phyloP scores from a whole-genome alignment of 2,113 vertebrate species.

The Cichladusa arquata region DNA sequence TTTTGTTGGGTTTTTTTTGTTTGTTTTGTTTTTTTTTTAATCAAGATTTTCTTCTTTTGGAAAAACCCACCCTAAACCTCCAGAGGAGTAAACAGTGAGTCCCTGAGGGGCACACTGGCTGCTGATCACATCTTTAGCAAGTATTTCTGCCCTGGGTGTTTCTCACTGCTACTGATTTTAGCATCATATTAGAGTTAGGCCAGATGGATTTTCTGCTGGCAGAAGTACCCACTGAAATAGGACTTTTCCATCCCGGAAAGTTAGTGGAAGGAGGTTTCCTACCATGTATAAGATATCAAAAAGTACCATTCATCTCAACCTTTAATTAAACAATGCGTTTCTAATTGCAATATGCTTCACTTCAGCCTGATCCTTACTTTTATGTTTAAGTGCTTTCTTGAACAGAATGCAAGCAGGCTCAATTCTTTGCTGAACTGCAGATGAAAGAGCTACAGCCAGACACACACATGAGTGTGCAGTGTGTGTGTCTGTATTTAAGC shows the following conservation, averaged over 20 bases:
- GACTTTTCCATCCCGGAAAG: neutral
- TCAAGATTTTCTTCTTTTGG: neutral
- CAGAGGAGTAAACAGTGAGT: neutral
- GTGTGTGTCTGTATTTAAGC: neutral
- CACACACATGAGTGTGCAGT: neutral
- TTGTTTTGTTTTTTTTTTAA: neutral
- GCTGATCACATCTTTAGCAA: neutral
- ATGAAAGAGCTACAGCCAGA: neutral
- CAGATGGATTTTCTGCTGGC: slow-evolving; percentile 23
- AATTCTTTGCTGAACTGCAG: neutral
- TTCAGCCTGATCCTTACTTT: slow-evolving; percentile 6
- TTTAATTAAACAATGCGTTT: neutral
- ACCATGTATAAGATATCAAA: neutral
- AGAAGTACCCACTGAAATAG: neutral
- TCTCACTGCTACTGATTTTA: neutral
- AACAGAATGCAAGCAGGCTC: neutral
- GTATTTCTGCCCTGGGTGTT: neutral
- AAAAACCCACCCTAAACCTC: neutral
- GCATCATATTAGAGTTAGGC: neutral
- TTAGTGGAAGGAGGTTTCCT: neutral
- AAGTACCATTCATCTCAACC: neutral
- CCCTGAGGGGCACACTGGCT: neutral
- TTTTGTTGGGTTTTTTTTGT: too few relatives aligned
- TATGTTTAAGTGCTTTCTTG: neutral
- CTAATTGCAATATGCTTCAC: neutral